Evolutionary conservation across 2,888 invertebrate genomes (phyloP), one percentile per base, ranked within the genome.

Genomic region (Hypena proboscidalis): DNA sequence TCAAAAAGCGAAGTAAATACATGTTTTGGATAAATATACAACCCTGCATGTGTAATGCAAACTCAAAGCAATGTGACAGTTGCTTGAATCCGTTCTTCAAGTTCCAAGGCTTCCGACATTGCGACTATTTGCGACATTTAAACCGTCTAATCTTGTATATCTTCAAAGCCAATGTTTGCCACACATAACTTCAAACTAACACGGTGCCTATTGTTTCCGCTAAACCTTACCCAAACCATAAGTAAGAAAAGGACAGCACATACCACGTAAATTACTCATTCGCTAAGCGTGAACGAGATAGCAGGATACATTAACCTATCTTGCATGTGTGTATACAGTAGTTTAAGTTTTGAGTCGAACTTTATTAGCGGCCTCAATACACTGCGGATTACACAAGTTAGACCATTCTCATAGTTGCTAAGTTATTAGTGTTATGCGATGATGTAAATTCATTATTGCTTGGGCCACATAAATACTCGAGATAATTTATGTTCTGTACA

Each of bases 331-430:
- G 13, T 10, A 36, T 5, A 44, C 11, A 32, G 21, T 9, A 33
- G 23, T 42, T 45, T 5, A 22, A 51, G 50, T 61, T 58, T 53
- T 43, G 45, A 63, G 53, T 41, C 29, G 41, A 80, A 80, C 67
- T 80, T 76, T 58, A 69, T 56, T 70, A 67, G 61, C 61, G 47
- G 54, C 67, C 63, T 61, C 72, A 72, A 79, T 77, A 64, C 79
- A 70, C 59, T 62, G 51, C 73, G 77, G 83, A 86, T 86, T 80
- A 81, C 72, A 67, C 60, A 81, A 86, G 78, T 86, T 84, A 60
- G 63, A 58, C 75, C 64, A 74, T 82, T 77, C 74, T 59, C 67
- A 60, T 70, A 80, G 76, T 79, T 77, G 39, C 53, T 62, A 77
- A 70, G 64, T 70, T 68, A 65, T 65, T 48, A 50, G 68, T n/a